phyloP scores from a whole-genome alignment of 1,140 invertebrate species.

The Penaeus indicus region DNA sequence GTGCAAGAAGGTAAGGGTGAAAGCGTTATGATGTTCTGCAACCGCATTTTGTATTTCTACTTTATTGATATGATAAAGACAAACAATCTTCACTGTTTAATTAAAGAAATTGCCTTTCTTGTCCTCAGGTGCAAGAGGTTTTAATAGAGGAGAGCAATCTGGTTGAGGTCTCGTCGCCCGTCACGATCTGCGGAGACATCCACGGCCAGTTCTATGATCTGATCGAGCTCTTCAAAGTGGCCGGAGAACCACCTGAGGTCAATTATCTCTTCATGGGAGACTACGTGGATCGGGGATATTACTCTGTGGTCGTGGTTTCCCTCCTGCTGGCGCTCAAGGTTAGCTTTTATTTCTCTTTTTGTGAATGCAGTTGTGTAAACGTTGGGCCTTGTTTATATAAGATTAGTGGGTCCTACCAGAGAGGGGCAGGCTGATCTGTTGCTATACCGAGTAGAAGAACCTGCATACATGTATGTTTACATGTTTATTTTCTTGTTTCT shows the following conservation, averaged over 20 bases:
- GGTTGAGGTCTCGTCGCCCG: constrained; percentile 51
- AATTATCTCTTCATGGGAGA: constrained; percentile 74
- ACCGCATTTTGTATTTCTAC: no score
- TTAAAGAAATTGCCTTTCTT: background rate
- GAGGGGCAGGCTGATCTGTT: no score
- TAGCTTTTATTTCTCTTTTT: constrained; percentile 15
- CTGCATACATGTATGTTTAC: background rate
- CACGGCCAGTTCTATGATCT: constrained; percentile 76
- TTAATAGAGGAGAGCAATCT: constrained; percentile 28
- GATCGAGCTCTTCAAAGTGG: constrained; percentile 74
- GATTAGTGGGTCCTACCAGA: no score
- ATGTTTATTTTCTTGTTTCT: background rate
- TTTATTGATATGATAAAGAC: no score
- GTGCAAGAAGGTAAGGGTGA: no score
- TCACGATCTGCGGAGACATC: constrained; percentile 71
- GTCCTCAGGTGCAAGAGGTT: constrained; percentile 8
- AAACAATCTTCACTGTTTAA: no score
- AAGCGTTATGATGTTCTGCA: no score
- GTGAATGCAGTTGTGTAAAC: no score
- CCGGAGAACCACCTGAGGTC: constrained; percentile 72
- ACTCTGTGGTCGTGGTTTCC: constrained; percentile 73
- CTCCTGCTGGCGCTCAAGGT: constrained; percentile 75
- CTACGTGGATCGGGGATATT: constrained; percentile 71
- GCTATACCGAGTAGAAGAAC: background rate
- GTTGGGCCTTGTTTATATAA: background rate